Evolutionary conservation across 2,797 vertebrate species (phyloP).

Genomic region (Phoebastria nigripes): DNA sequence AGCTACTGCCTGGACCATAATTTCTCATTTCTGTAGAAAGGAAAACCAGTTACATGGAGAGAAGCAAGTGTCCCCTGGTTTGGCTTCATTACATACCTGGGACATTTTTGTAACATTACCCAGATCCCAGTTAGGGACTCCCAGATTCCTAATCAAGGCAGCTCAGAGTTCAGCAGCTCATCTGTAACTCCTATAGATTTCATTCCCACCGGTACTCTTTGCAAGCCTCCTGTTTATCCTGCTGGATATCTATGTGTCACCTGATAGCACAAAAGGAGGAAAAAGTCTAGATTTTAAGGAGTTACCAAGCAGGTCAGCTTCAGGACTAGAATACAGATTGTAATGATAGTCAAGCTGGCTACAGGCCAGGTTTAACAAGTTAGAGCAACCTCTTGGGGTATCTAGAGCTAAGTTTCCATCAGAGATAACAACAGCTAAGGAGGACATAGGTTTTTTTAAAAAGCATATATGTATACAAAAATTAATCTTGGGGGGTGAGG

Average conservation of each 20-base stretch:
- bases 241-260: not conserved
- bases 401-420: not conserved
- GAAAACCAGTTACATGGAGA: not conserved
- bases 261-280: not conserved
- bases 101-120: not conserved
- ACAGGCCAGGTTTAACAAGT: not conserved
- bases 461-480: not conserved
- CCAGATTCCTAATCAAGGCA: not conserved
- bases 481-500: too few species aligned
- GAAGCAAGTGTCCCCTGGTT: not conserved
- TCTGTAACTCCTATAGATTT: not conserved
- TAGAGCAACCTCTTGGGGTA: not conserved
- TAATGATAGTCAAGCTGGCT: not conserved
- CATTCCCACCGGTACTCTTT: not conserved
- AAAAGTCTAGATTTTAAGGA: not conserved
- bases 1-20: not conserved
- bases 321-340: not conserved
- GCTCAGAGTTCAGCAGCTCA: not conserved
- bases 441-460: accelerated
- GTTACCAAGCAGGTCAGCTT: not conserved
- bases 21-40: not conserved
- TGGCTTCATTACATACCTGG: not conserved
- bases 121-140: not conserved
- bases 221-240: not conserved
- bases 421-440: not conserved